These are phyloP conservation scores for Menidia beryllina DNA, from an alignment of 2,113 vertebrate species.

Conservation along the genomic window DNA sequence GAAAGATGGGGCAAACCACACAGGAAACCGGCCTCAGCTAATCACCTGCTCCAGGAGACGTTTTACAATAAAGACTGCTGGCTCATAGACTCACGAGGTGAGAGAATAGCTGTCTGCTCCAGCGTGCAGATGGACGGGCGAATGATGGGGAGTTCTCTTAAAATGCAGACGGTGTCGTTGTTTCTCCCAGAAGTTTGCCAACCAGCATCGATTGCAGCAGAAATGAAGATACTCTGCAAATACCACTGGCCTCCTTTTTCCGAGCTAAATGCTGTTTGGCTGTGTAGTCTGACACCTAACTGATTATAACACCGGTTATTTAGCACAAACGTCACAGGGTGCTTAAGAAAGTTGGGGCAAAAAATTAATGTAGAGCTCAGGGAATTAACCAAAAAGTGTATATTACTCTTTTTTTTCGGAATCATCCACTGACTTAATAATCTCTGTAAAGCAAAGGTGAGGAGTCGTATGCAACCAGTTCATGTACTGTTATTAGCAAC, in stretches of 20 bases:
- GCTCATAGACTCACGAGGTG: not conserved
- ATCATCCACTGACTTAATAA: slow-evolving; percentile 77
- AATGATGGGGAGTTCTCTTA: too few relatives aligned
- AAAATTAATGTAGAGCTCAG: too few relatives aligned
- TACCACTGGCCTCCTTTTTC: too few relatives aligned
- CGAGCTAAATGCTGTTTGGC: too few relatives aligned
- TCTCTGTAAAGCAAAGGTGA: slow-evolving; percentile 77
- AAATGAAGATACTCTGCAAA: not conserved
- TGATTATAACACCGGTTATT: not conserved
- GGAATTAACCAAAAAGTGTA: slow-evolving; percentile 92
- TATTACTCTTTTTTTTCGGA: slow-evolving; percentile 85
- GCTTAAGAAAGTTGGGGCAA: too few relatives aligned
- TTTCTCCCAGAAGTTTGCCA: not conserved
- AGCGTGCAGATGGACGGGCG: too few relatives aligned
- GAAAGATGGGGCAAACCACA: too few relatives aligned
- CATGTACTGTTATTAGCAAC: slow-evolving; percentile 92
- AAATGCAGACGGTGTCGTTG: not conserved
- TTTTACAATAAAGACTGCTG: too few relatives aligned
- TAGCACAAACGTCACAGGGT: not conserved
- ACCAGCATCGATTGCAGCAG: not conserved
- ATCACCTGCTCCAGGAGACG: too few relatives aligned
- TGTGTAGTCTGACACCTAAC: too few relatives aligned
- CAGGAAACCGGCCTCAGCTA: too few relatives aligned
- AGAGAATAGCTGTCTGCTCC: not conserved
- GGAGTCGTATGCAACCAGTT: slow-evolving; percentile 84